Evolutionary conservation across 1,140 invertebrate genomes (phyloP).

Genomic region (Drosophila oshimai): DNA sequence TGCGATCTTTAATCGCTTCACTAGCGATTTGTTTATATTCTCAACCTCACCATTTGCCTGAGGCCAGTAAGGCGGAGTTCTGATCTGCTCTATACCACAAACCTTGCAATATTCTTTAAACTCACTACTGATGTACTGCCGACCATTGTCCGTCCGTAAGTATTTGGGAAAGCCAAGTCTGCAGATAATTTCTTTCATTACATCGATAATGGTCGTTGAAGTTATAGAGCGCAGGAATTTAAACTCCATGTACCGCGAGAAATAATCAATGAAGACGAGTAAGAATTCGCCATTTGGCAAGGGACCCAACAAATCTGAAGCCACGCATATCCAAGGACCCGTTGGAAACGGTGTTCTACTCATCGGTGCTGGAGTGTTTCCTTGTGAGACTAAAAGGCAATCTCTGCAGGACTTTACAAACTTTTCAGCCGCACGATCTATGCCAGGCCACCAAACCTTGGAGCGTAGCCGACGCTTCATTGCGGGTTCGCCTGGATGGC

Average conservation of each 20-base stretch:
- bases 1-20: too few species aligned
- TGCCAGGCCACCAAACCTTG: slow-evolving; percentile 6
- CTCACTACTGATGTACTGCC: slow-evolving; percentile 14
- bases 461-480: neutral
- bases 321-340: slow-evolving; percentile 11
- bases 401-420: slow-evolving; percentile 3
- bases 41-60: slow-evolving; percentile 67
- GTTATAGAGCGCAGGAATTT: slow-evolving; percentile 4
- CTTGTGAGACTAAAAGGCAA: neutral
- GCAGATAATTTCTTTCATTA: slow-evolving; percentile 32
- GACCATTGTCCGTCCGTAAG: slow-evolving; percentile 19
- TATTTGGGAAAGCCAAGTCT: slow-evolving; percentile 23
- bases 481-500: neutral
- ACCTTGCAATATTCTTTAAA: slow-evolving; percentile 32
- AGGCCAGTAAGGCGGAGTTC: slow-evolving; percentile 55
- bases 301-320: slow-evolving; percentile 9
- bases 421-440: slow-evolving; percentile 9
- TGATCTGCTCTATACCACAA: slow-evolving; percentile 16
- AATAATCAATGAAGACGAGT: slow-evolving; percentile 7
- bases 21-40: slow-evolving; percentile 30
- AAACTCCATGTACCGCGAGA: slow-evolving; percentile 12
- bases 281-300: slow-evolving; percentile 6
- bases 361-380: neutral
- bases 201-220: slow-evolving; percentile 13
- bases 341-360: neutral